A percentile compares a stretch with the other conserved stretches of the same genome.
Evolutionary conservation across 2,113 vertebrate genomes (phyloP).

Genomic region (Pachypanchax playfairii): DNA sequence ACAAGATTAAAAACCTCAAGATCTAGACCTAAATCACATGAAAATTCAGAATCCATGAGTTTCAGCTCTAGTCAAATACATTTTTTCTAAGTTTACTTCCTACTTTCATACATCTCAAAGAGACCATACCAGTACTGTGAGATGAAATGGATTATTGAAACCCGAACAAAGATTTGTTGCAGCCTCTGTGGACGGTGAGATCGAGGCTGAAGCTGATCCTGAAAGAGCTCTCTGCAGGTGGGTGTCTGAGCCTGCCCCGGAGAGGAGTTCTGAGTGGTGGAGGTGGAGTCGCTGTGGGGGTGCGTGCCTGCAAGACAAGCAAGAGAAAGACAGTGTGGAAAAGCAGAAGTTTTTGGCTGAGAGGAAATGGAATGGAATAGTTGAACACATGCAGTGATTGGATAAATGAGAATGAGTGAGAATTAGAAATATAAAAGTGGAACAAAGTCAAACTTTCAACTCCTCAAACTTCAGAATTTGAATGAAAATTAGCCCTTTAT

Average conservation of each 20-base stretch:
- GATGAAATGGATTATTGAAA: constrained; percentile 5
- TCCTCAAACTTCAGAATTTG: not conserved
- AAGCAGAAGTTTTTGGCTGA: not conserved
- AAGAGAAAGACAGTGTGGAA: not conserved
- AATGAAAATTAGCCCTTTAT: not conserved
- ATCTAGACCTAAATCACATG: no score
- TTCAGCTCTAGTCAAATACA: not conserved
- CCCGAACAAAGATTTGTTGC: constrained; percentile 2
- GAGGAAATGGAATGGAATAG: not conserved
- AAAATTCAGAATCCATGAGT: not conserved
- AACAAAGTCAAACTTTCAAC: not conserved
- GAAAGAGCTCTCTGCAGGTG: constrained; percentile 9
- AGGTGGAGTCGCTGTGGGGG: not conserved
- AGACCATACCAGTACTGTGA: not conserved
- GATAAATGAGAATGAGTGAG: not conserved
- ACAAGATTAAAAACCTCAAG: no score
- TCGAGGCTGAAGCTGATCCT: not conserved
- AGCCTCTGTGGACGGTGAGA: not conserved
- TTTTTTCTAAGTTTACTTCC: not conserved
- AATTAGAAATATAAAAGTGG: not conserved
- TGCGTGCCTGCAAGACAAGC: not conserved
- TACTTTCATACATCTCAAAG: not conserved
- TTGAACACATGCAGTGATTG: not conserved
- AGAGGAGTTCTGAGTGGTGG: constrained; percentile 1
- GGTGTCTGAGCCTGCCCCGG: constrained; percentile 7